Percentiles rank a stretch among this genome's conserved stretches.
These are phyloP conservation scores for Reticulitermes lucifugus DNA, from an alignment of 2,888 invertebrate genomes.

Conservation along the genomic window DNA sequence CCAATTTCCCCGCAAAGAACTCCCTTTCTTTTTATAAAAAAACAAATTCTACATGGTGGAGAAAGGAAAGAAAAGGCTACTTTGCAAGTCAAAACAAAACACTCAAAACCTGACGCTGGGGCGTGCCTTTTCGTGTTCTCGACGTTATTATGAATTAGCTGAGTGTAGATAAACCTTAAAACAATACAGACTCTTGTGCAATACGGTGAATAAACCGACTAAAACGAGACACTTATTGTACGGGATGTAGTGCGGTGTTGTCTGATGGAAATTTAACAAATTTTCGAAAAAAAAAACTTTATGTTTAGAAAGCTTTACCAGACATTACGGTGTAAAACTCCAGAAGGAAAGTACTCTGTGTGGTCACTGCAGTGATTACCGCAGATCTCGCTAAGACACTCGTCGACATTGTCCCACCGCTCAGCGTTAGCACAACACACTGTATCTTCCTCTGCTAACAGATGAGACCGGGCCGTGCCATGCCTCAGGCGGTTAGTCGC, in stretches of 20 bases:
- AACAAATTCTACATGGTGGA: neutral
- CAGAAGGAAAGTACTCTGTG: no score
- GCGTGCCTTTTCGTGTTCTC: constrained; percentile 9
- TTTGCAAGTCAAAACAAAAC: constrained; percentile 25
- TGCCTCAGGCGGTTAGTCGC: no score
- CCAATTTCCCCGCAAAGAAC: constrained; percentile 20
- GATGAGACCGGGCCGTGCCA: no score
- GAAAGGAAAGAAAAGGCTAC: constrained; percentile 1
- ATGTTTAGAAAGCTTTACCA: no score
- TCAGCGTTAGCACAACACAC: no score
- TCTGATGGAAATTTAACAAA: no score
- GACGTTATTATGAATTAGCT: constrained; percentile 27
- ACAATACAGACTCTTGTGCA: neutral
- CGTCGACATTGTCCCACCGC: no score
- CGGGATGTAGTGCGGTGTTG: neutral
- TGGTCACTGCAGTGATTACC: no score
- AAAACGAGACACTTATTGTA: neutral
- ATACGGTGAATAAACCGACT: neutral
- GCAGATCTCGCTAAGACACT: no score
- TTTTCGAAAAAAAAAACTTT: no score
- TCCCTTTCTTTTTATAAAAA: neutral
- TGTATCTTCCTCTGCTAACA: no score
- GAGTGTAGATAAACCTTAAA: neutral
- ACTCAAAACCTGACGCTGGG: neutral
- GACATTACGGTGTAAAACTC: no score